A percentile compares a stretch with the other conserved stretches of the same genome.
These are phyloP conservation scores for Ephialtes manifestator DNA, from an alignment of 2,888 invertebrate genomes.

Conservation along the genomic window DNA sequence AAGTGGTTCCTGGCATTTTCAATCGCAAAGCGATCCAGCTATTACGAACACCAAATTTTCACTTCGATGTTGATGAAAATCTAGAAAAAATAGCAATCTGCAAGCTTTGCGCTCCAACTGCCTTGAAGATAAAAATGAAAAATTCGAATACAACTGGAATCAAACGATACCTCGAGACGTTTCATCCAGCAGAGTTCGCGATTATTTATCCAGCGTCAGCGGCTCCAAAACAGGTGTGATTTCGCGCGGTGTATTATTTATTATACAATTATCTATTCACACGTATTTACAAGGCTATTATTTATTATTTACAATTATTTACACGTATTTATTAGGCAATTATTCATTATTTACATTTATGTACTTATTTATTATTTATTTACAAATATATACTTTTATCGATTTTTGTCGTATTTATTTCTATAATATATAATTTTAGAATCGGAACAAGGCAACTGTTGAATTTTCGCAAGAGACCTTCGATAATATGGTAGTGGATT, in stretches of 20 bases:
- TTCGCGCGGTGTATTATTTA: too few relatives aligned
- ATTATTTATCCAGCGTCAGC: not conserved
- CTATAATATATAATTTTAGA: conserved; percentile 6
- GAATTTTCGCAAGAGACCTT: conserved; percentile 31
- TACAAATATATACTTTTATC: conserved; percentile 1
- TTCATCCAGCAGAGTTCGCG: conserved; percentile 21
- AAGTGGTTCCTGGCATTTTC: not conserved
- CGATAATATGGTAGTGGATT: conserved; percentile 33
- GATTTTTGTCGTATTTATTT: conserved; percentile 34
- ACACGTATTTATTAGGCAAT: too few relatives aligned
- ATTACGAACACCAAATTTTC: not conserved
- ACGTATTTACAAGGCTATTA: too few relatives aligned
- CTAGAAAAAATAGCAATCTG: not conserved
- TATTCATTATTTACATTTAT: too few relatives aligned
- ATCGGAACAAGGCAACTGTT: conserved; percentile 14
- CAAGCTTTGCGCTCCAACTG: not conserved
- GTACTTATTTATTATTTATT: not conserved
- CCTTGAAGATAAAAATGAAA: conserved; percentile 44
- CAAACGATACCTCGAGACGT: conserved; percentile 33
- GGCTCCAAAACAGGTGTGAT: conserved; percentile 6
- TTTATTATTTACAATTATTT: too few relatives aligned
- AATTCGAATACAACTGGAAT: conserved; percentile 48
- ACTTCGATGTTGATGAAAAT: not conserved
- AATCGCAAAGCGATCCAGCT: not conserved
- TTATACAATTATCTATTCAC: too few relatives aligned